These are phyloP conservation scores for Stenchaetothrips biformis DNA, from an alignment of 2,888 invertebrate species.

Conservation along the genomic window DNA sequence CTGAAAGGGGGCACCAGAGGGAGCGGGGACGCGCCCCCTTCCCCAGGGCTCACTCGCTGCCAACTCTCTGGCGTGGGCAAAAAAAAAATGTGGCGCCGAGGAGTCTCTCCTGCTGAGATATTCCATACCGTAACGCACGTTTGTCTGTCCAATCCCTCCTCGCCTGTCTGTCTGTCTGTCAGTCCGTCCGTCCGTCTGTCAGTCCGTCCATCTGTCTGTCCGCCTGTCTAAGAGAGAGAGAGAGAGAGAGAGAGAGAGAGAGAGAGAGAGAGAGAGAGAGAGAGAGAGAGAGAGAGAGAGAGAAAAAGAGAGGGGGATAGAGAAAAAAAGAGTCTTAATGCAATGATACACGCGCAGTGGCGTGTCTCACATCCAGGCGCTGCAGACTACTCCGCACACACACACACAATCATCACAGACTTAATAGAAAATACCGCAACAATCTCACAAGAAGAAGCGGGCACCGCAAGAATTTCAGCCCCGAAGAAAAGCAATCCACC, in stretches of 20 bases:
- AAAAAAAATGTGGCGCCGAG: not conserved
- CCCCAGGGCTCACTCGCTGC: not conserved
- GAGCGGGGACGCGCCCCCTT: not conserved
- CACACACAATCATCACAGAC: too few relatives aligned
- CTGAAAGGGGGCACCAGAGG: not conserved
- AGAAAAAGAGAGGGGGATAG: not conserved
- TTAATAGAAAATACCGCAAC: too few relatives aligned
- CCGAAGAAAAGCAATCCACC: too few relatives aligned
- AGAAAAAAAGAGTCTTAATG: too few relatives aligned
- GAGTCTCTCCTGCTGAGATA: not conserved
- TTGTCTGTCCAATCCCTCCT: not conserved
- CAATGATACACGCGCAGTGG: too few relatives aligned
- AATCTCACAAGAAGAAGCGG: too few relatives aligned
- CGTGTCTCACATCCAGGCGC: too few relatives aligned
- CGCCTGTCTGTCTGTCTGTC: not conserved
- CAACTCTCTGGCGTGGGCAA: not conserved
- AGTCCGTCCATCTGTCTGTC: not conserved
- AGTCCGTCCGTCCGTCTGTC: not conserved
- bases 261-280: not conserved
- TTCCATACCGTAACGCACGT: conserved; percentile 1
- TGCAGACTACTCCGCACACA: too few relatives aligned
- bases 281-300: not conserved
- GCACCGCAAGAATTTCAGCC: too few relatives aligned
- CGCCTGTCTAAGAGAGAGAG: not conserved
- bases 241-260: not conserved